Conservation (phyloP, 2,113 vertebrate species). For the Rhynchomys soricoides region DNA sequence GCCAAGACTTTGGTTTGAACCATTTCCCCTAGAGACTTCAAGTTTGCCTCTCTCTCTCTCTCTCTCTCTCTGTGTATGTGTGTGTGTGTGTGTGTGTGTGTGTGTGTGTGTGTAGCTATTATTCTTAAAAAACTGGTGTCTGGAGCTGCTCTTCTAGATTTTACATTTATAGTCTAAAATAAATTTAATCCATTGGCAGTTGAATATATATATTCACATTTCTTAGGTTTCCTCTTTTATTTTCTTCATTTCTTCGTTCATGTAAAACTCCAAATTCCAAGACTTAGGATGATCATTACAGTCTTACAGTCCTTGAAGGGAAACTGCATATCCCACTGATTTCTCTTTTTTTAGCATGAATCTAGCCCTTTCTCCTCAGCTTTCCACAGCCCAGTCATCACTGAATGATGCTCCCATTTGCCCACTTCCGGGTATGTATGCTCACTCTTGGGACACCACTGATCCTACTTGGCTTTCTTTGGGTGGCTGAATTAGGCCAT, state of each 20-base stretch:
- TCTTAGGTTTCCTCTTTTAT: not conserved
- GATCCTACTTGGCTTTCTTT: not conserved
- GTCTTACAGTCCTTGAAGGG: not conserved
- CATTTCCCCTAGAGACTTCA: constrained; percentile 58
- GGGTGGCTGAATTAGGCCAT: not conserved
- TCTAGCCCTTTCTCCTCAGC: not conserved
- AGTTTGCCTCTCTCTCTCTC: constrained; percentile 31
- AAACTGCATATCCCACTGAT: not conserved
- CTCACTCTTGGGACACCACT: not conserved
- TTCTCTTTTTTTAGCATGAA: not conserved
- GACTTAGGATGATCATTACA: not conserved
- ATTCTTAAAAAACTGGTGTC: constrained; percentile 49
- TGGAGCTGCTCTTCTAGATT: constrained; percentile 40
- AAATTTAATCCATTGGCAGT: constrained; percentile 40
- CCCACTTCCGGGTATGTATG: not conserved
- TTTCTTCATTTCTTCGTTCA: not conserved
- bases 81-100: constrained; percentile 57
- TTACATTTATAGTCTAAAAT: constrained; percentile 7
- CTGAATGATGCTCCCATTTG: not conserved
- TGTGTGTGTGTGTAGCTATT: constrained; percentile 60
- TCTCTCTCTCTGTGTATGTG: not conserved
- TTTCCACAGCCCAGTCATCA: not conserved
- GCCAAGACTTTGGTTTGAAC: constrained; percentile 53
- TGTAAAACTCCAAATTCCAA: not conserved
- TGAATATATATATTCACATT: not conserved